Evolutionary conservation across 2,888 invertebrate genomes (phyloP).

Genomic region (Caenorhabditis imperialis): DNA sequence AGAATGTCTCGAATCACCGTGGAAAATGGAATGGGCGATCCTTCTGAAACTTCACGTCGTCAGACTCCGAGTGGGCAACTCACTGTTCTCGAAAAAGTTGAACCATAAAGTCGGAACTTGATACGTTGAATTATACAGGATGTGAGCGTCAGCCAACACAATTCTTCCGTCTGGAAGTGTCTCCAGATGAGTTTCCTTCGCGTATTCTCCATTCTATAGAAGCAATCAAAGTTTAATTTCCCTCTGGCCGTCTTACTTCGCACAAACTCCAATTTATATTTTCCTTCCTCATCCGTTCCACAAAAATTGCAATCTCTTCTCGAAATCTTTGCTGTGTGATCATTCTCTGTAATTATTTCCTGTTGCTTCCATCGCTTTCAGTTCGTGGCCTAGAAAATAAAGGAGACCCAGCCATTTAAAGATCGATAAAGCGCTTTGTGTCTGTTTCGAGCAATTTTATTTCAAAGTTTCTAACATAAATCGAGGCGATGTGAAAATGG

Average conservation of each 20-base stretch:
- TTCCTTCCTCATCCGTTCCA: slow-evolving; percentile 10
- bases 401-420: background rate
- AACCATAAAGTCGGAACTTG: slow-evolving; percentile 71
- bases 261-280: slow-evolving; percentile 23
- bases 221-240: too few species aligned
- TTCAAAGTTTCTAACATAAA: background rate
- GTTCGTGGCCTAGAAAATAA: slow-evolving; percentile 8
- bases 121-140: slow-evolving; percentile 65
- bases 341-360: slow-evolving; percentile 15
- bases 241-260: too few species aligned
- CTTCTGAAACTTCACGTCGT: slow-evolving; percentile 33
- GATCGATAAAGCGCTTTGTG: background rate
- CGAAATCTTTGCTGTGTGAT: slow-evolving; percentile 22
- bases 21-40: slow-evolving; percentile 10
- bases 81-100: slow-evolving; percentile 67
- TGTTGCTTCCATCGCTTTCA: too few species aligned
- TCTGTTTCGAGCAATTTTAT: background rate
- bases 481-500: slow-evolving; percentile 1
- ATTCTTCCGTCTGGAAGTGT: slow-evolving; percentile 6
- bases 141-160: slow-evolving; percentile 45
- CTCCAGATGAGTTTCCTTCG: slow-evolving; percentile 17
- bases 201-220: slow-evolving; percentile 31
- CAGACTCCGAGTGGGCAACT: too few species aligned
- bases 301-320: slow-evolving; percentile 17
- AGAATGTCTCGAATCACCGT: slow-evolving; percentile 29